phyloP scores from a whole-genome alignment of 2,113 vertebrate species.

The Hipposideros armiger region DNA sequence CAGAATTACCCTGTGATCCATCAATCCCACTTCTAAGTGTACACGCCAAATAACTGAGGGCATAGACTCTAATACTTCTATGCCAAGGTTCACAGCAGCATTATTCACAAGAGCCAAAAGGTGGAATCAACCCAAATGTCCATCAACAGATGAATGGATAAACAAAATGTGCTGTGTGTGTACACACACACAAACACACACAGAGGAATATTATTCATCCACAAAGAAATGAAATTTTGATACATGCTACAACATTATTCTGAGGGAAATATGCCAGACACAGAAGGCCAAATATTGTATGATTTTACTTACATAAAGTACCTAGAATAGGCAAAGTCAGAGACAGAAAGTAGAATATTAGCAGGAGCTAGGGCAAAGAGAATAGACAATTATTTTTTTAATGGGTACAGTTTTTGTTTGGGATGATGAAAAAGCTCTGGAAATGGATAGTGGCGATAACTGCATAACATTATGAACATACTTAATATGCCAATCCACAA shows the following conservation, averaged over 20 bases:
- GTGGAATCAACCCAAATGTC: background rate
- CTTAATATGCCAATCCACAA: background rate
- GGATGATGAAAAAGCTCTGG: background rate
- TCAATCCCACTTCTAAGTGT: background rate
- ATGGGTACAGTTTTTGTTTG: background rate
- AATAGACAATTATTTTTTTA: background rate
- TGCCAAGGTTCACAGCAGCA: background rate
- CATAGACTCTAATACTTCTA: background rate
- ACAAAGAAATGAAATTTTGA: constrained; percentile 31
- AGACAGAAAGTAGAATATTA: background rate
- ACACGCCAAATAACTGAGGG: background rate
- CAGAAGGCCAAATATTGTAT: background rate
- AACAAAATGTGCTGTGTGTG: background rate
- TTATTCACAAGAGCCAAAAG: background rate
- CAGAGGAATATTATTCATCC: background rate
- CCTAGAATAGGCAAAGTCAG: background rate
- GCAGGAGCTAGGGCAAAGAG: background rate
- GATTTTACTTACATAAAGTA: background rate
- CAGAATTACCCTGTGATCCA: background rate
- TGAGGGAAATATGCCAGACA: background rate
- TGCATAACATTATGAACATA: background rate
- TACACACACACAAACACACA: background rate
- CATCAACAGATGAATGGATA: background rate
- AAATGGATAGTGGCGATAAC: background rate
- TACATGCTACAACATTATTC: constrained; percentile 14